phyloP scores from a whole-genome alignment of 1,140 invertebrate species.

The Panagrolaimus sp. region DNA sequence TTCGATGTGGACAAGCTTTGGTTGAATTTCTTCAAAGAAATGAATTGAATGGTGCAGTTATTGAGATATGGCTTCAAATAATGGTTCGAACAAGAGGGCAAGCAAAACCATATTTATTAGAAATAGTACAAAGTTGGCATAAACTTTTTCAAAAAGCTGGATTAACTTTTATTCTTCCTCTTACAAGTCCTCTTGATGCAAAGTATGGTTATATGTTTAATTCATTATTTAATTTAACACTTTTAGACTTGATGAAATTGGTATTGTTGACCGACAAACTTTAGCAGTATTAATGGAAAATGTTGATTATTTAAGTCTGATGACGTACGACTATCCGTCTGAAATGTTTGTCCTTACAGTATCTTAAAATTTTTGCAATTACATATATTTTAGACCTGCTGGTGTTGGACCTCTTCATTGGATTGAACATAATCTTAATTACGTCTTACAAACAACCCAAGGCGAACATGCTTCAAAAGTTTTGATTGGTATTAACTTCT shows the following conservation, averaged over 20 bases:
- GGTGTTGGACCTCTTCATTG: conserved; percentile 11
- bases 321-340: conserved; percentile 44
- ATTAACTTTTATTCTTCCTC: conserved; percentile 33
- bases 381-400: conserved; percentile 19
- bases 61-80: conserved; percentile 52
- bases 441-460: background rate
- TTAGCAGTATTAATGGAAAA: conserved; percentile 12
- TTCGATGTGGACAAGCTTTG: conserved; percentile 36
- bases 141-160: conserved; percentile 31
- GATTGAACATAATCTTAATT: conserved; percentile 10
- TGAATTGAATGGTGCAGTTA: conserved; percentile 49
- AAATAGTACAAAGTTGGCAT: conserved; percentile 30
- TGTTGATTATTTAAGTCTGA: conserved; percentile 41
- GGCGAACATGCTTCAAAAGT: conserved; percentile 17
- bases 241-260: conserved; percentile 34
- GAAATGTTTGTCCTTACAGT: background rate
- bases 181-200: conserved; percentile 32
- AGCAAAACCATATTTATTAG: conserved; percentile 24
- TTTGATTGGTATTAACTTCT: conserved; percentile 34
- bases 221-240: conserved; percentile 2
- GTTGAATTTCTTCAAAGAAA: conserved; percentile 47
- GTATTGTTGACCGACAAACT: conserved; percentile 23
- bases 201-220: conserved; percentile 23
- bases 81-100: conserved; percentile 27
- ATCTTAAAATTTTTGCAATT: conserved; percentile 8